Evolutionary conservation across 2,113 vertebrate species (phyloP), one percentile per base, ranked within the genome.

Genomic region (Holacanthus passer): DNA sequence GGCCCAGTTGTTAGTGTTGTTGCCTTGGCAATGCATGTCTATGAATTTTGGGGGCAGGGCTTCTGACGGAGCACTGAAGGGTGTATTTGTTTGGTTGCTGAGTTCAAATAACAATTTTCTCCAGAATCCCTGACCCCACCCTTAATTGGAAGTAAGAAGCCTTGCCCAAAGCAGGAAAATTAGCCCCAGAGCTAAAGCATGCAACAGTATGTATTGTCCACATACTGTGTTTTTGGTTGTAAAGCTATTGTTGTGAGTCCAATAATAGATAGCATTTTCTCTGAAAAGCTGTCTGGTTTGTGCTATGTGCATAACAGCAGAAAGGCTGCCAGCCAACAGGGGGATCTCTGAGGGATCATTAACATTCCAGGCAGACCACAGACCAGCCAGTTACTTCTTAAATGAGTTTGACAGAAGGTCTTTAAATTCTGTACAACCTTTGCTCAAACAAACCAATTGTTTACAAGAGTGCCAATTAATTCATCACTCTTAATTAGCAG

Each of bases 401-500:
- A 95, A 94, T 92, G 89, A 95, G 93, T 79, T 83, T 95, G 94
- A 95, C 94, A 96, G 93, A 95, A 94, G 92, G 95, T 94, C 94
- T 96, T 96, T 95, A 95, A 92, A 93, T 92, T 89, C 74, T 89
- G 92, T 88, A 82, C 91, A 95, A 94, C 94, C 76, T 95, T 93
- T 95, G 78, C 90, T 91, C 93, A 91, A 91, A 94, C 91, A 95
- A 95, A 95, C 91, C 75, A 87, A 94, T 89, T 95, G 91, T 96
- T 97, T 96, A 94, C 91, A 95, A 83, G 81, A 85, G 69, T 70
- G 67, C 59, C 95, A 95, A 96, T 94, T 93, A 93, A 96, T 96
- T 95, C 93, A 96, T 96, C 94, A 91, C 91, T 96, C 95, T 96
- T 96, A 95, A 96, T 94, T 95, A 93, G 92, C 82, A 81, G 79